phyloP scores from a whole-genome alignment of 2,113 vertebrate genomes.

The Stegastes partitus region DNA sequence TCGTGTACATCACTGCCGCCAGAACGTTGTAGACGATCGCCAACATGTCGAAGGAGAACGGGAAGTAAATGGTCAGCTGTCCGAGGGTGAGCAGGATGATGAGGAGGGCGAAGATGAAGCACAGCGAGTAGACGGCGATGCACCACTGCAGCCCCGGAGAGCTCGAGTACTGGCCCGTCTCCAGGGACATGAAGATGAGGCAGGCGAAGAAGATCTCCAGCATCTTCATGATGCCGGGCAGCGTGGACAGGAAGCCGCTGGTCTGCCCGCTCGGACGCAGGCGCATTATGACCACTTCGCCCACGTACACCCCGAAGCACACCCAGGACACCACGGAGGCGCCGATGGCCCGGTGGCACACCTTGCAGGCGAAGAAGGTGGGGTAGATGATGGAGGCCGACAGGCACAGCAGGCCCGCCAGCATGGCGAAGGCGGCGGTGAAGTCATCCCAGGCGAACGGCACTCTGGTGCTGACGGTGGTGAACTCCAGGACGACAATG shows the following conservation, averaged over 20 bases:
- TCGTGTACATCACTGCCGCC: slow-evolving; percentile 86
- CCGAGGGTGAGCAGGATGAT: slow-evolving; percentile 85
- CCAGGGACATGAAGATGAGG: slow-evolving; percentile 89
- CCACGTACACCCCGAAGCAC: slow-evolving; percentile 82
- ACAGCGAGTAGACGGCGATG: slow-evolving; percentile 88
- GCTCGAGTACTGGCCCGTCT: fast-evolving
- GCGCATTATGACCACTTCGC: slow-evolving; percentile 83
- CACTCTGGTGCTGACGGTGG: slow-evolving; percentile 73
- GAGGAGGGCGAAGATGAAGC: slow-evolving; percentile 88
- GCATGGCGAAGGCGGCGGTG: slow-evolving; percentile 88
- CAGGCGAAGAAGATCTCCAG: slow-evolving; percentile 89
- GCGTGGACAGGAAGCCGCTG: slow-evolving; percentile 88
- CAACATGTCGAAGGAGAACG: slow-evolving; percentile 82
- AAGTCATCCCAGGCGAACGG: slow-evolving; percentile 91
- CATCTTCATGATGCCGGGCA: slow-evolving; percentile 91
- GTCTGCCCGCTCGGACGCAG: slow-evolving; percentile 82
- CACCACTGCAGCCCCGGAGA: slow-evolving; percentile 85
- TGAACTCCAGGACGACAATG: slow-evolving; percentile 88
- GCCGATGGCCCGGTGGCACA: slow-evolving; percentile 67
- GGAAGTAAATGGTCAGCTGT: slow-evolving; percentile 75
- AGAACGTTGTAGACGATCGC: slow-evolving; percentile 84
- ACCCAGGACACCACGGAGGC: slow-evolving; percentile 86
- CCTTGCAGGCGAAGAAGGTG: slow-evolving; percentile 60
- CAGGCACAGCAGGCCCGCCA: slow-evolving; percentile 87
- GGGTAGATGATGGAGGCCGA: slow-evolving; percentile 88